Evolutionary conservation across 2,113 vertebrate genomes (phyloP).

Genomic region (Trinectes maculatus): DNA sequence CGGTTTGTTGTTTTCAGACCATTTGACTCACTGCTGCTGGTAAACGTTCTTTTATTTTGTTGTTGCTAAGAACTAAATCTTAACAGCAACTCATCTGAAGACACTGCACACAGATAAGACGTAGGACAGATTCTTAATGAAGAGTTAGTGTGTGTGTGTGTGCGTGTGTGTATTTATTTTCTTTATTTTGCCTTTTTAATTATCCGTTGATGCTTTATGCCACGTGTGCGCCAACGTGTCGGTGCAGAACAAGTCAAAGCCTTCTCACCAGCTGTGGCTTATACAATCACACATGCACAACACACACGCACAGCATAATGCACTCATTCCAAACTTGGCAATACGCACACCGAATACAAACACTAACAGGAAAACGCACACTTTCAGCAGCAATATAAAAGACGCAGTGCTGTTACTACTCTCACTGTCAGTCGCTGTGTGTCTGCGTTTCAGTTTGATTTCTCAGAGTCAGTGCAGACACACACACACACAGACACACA

Average conservation of each 20-base stretch:
- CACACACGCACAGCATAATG: conserved; percentile 26
- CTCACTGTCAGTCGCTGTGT: background rate
- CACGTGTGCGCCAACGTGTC: conserved; percentile 17
- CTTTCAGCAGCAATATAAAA: conserved; percentile 51
- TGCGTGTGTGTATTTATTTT: background rate
- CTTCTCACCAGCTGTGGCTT: conserved; percentile 71
- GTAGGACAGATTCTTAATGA: background rate
- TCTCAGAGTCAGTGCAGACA: conserved; percentile 22
- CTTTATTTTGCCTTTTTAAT: conserved; percentile 28
- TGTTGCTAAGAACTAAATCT: background rate
- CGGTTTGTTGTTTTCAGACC: too few relatives aligned
- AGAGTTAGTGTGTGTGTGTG: background rate
- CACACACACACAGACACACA: too few relatives aligned
- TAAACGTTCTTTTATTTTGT: too few relatives aligned
- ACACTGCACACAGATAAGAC: too few relatives aligned
- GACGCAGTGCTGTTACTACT: background rate
- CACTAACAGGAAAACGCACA: conserved; percentile 35
- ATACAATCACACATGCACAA: conserved; percentile 13
- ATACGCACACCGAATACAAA: conserved; percentile 25
- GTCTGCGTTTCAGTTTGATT: background rate
- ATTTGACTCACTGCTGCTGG: too few relatives aligned
- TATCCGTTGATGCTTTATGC: conserved; percentile 17
- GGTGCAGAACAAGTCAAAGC: conserved; percentile 33
- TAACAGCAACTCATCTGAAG: too few relatives aligned
- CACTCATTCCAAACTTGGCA: background rate